Conservation (phyloP, 2,113 vertebrate genomes). For the Odontophorus gujanensis region DNA sequence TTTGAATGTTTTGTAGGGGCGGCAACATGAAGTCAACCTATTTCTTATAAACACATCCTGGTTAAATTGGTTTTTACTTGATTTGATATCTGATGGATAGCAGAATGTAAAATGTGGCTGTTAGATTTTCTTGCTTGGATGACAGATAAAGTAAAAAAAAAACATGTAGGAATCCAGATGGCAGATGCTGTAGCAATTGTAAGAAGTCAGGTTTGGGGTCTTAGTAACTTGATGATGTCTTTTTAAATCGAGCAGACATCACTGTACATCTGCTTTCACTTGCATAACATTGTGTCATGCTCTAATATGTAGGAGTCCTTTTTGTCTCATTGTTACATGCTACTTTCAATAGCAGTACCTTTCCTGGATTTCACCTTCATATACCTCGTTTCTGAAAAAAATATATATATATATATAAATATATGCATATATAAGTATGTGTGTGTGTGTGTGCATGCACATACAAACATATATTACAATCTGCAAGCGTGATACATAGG, state of each 20-base stretch:
- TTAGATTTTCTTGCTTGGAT: not conserved
- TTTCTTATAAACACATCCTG: not conserved
- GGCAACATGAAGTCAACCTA: not conserved
- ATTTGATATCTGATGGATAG: not conserved
- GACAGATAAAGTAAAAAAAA: not conserved
- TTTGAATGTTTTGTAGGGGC: not conserved
- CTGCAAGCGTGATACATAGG: not conserved
- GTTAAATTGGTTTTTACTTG: not conserved
- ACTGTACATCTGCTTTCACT: slow-evolving; percentile 21
- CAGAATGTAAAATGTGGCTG: not conserved
- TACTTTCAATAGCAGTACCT: not conserved
- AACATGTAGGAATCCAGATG: not conserved
- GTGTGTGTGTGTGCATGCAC: not conserved
- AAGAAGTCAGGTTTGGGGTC: slow-evolving; percentile 34
- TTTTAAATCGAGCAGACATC: slow-evolving; percentile 25
- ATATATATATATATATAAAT: not conserved
- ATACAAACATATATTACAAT: not conserved
- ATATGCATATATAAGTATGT: not conserved
- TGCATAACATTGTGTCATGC: not conserved
- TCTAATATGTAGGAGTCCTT: not conserved
- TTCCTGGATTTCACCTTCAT: not conserved
- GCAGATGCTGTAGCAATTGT: slow-evolving; percentile 31
- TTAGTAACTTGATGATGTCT: slow-evolving; percentile 14
- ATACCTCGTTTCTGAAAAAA: not conserved
- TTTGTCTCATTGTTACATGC: not conserved